A percentile compares a stretch with the other conserved stretches of the same genome.
These are phyloP conservation scores for Oophaga pumilio DNA, from an alignment of 2,113 vertebrate species.

Conservation along the genomic window DNA sequence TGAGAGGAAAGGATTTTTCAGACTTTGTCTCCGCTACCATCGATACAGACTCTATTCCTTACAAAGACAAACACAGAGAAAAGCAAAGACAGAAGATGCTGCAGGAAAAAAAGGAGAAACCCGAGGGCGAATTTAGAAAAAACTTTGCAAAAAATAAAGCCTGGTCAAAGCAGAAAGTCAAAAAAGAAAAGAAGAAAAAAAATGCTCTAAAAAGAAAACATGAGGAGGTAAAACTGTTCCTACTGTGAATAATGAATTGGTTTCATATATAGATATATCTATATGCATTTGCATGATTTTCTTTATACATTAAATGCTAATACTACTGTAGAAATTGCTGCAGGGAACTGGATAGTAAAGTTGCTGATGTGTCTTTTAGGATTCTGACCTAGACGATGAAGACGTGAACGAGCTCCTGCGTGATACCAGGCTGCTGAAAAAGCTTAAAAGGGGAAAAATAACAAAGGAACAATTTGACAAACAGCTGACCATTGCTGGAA, in stretches of 20 bases:
- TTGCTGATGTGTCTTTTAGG: constrained; percentile 67
- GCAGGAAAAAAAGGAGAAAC: constrained; percentile 71
- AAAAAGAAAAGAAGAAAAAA: constrained; percentile 83
- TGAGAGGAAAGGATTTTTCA: constrained; percentile 82
- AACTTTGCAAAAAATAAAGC: constrained; percentile 79
- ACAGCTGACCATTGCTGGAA: constrained; percentile 67
- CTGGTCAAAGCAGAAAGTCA: constrained; percentile 95
- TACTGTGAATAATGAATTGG: not conserved
- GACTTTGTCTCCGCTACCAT: constrained; percentile 75
- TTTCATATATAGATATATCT: not conserved
- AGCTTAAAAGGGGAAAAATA: constrained; percentile 88
- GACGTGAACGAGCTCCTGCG: constrained; percentile 87
- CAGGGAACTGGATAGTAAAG: not conserved
- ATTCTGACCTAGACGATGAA: constrained; percentile 81
- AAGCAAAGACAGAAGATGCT: constrained; percentile 85
- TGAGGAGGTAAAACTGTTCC: constrained; percentile 74
- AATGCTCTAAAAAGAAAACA: constrained; percentile 79
- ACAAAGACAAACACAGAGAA: constrained; percentile 90
- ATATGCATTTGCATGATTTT: not conserved
- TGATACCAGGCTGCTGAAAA: constrained; percentile 91
- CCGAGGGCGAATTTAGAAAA: constrained; percentile 61
- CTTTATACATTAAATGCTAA: not conserved
- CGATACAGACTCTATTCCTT: constrained; percentile 87
- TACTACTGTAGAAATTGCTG: not conserved
- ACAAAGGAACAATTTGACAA: constrained; percentile 90